Base-by-base conservation (phyloP, 1,140 invertebrate species). In the Drosophila tropicalis region DNA sequence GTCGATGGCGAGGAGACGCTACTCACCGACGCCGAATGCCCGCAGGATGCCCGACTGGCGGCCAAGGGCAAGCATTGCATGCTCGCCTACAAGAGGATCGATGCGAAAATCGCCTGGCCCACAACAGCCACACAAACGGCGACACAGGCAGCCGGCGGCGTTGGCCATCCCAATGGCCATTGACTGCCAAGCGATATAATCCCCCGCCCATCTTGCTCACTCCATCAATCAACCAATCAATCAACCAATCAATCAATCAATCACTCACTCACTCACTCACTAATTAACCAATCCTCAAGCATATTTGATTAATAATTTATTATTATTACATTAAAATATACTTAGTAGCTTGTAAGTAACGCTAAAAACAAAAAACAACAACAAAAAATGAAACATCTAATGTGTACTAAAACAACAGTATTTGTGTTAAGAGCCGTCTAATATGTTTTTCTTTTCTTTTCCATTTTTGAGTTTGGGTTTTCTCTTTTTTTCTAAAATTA, bases 81-180 rank as follows among this genome's bases (percentile, higher is more conserved):
- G 86, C 95, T 99, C 90, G 98, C 97, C 1, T 99, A 97, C 93
- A 98, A 99, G 93, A 94, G 98, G 55, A 97, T 97, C 84, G 98
- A 98, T 90, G 98, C 98, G 13, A 98, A 98, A 93, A 99, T 99
- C 79, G 98, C 98, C 55, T 99, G 98, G 98, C 98, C 98, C 4
- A 96, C 91, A 41, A 73, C 85, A 1, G 72, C 85, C 13, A 58
- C 56, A 19, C 56, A 58, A 36, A 7, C 56, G 44, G 44, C 44
- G 3, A 51, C 44, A 12, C 29, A 29, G 29, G 9, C 80, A 81
- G 54, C 75, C 72, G 56, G 62, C 29, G 5, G 22, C 22, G 22
- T 2, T 67, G 12, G 10, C 10, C 36, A 5, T 44, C 9, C 44
- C 7, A 10, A 10, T 47, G 68, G 69, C 19, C 73, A 86, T 39